Base-by-base conservation (phyloP, 1,140 invertebrate species). In the Phocides pigmalion region DNA sequence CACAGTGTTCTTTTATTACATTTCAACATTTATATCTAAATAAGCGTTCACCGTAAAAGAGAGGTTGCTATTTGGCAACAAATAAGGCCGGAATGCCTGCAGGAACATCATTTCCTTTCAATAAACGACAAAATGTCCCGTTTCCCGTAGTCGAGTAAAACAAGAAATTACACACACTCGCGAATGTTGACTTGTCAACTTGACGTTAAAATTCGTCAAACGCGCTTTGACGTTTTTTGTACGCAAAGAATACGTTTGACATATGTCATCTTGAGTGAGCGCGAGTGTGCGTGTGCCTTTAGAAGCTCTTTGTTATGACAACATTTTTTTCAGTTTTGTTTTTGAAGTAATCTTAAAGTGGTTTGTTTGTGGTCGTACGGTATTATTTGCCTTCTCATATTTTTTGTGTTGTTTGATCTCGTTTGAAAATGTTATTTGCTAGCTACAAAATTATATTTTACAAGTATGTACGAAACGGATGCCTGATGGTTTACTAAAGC, bases 161-260 rank as follows among this genome's bases (percentile, higher is more conserved):
- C 51, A 56, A 41, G 51, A 56, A 56, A 56, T 50, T 50, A 50
- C 47, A 49, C 47, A 49, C 50, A 66, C 37, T 46, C 56, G 53
- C 25, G 53, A 70, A 76, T 83, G 74, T 81, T 83, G 70, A 62
- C 71, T 70, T 70, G 73, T 74, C 70, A 81, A 76, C 61, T 74
- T 79, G 77, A 82, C 72, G 74, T 68, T 70, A 80, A 81, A 84
- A 86, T 86, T 86, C 77, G 79, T 84, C 81, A 86, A 86, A 84
- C 80, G 75, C 70, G 66, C 39, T 70, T 84, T 81, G 78, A 68
- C 67, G 71, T 80, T 81, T 81, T 47, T 50, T 73, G 71, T 73
- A 68, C 67, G 64, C 54, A 51, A 73, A 56, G 37, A 28, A n/a
- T 74, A 74, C 71, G 63, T 83, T 78, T 83, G 80, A 84, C 77